Base-by-base conservation (phyloP, 2,797 vertebrate species). In the Nannoperca australis region DNA sequence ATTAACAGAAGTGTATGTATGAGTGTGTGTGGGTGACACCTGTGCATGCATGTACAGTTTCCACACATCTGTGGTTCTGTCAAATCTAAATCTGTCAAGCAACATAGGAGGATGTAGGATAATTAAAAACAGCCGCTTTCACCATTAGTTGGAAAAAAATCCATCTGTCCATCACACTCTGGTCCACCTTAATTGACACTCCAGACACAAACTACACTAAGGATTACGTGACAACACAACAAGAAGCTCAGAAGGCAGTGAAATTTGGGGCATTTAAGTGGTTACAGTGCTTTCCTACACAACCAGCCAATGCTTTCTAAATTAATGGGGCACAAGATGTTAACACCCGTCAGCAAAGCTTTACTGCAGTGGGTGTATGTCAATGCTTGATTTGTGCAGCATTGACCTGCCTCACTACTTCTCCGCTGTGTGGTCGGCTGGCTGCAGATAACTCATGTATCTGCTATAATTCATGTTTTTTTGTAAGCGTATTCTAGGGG, bases 351-450 rank as follows among this genome's bases (percentile, higher is more conserved):
- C 54, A 66, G 49, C 13, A 61, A 66, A 30, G 40, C 32, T 65
- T 42, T 54, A 38, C 70, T 60, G 50, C 51, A 69, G 60, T 60
- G 61, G 7, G 42, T 55, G 53, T 18, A 8, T 47, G 58, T 69
- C 63, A 66, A 40, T 20, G 13, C 0, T 77, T 64, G 54, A 74
- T 70, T 75, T 79, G 75, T 66, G 49, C 15, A 53, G 42, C 58
- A 30, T 12, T 49, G 54, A 73, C 47, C 24, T 42, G 51, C 11
- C 12, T 70, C 12, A 58, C 36, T 36, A 7, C 10, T 40, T 45
- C 32, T 8, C 45, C 0, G 1, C 14, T 58, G 12, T 51, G 9
- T 7, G 45, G 32, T 32, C 32, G 5, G 22, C 9, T 49, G 32
- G 1, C 32, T 66, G 30, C 4, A 12, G 4, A 50, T 58, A 47